Evolutionary conservation across 2,113 vertebrate genomes (phyloP), one percentile per base, ranked within the genome.

Genomic region (Pongo abelii): DNA sequence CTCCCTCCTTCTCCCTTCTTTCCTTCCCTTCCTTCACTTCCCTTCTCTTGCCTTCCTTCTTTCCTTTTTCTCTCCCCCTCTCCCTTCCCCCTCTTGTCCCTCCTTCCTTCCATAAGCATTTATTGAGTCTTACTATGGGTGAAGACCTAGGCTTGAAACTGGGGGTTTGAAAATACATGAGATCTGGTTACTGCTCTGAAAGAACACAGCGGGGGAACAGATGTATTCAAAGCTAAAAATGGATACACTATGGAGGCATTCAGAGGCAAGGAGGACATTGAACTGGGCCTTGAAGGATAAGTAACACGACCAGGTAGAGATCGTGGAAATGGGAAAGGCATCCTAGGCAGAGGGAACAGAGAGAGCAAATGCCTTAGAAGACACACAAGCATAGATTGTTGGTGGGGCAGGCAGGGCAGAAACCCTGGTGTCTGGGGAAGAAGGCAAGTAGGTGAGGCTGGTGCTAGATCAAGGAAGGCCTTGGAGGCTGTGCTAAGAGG

Each of bases 351-450:
- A 77, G 25, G 57, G 57, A 78, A 78, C 14, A 57, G 89, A 69
- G 78, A 78, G 14, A 59, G 32, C 32, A 67, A 32, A 74, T 46
- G 57, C n/a, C 20, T 91, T n/a, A 70, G 50, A 77, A 77, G 87
- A 81, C 50, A 8, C 0, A 4, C 20, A 32, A 46, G 12, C 22
- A 13, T 6, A 32, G 57, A 25, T 30, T 17, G 48, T 32, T 17
- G 27, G 43, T 32, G 43, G 67, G 67, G 50, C 64, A 32, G 18
- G 25, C 25, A 30, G 55, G 43, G 40, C 5, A 20, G 13, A 64
- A 85, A 35, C 8, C 50, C 52, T 22, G 38, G 67, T 40, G 17
- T 69, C 50, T 17, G 35, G 69, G 8, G 35, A 77, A n/a, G 43
- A 92, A 50, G 0, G 43, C 46, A 52, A 52, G 59, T 35, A 23